These are phyloP conservation scores for Campaea margaritaria DNA, from an alignment of 2,888 invertebrate genomes.

Conservation along the genomic window DNA sequence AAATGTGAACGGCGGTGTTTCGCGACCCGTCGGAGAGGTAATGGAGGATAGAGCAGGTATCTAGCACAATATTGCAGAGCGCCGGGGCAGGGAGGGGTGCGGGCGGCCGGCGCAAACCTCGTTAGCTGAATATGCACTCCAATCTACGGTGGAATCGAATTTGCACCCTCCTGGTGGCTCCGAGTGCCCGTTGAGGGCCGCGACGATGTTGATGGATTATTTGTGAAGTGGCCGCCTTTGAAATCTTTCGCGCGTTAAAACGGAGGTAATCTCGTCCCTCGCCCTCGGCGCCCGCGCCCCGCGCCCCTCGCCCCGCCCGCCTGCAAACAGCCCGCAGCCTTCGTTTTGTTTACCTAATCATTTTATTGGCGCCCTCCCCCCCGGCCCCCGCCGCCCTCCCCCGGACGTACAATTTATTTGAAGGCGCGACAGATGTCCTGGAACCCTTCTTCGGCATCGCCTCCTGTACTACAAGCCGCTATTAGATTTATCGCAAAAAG, in stretches of 20 bases:
- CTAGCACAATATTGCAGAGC: slow-evolving; percentile 39
- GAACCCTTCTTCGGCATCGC: slow-evolving; percentile 63
- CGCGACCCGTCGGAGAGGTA: slow-evolving; percentile 11
- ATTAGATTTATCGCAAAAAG: slow-evolving; percentile 68
- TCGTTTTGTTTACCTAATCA: slow-evolving; percentile 81
- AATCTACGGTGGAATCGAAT: slow-evolving; percentile 78
- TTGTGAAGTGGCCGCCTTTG: slow-evolving; percentile 83
- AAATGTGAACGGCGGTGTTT: slow-evolving; percentile 14
- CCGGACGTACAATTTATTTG: slow-evolving; percentile 14
- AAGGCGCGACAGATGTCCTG: slow-evolving; percentile 61
- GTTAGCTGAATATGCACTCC: slow-evolving; percentile 81
- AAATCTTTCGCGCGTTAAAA: slow-evolving; percentile 84
- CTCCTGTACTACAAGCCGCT: slow-evolving; percentile 73
- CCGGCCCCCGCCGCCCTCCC: slow-evolving; percentile 15
- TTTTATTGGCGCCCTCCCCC: slow-evolving; percentile 63
- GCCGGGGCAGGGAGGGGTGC: slow-evolving; percentile 30
- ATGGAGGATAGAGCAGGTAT: slow-evolving; percentile 36
- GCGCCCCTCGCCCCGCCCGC: slow-evolving; percentile 39
- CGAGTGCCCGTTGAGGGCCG: slow-evolving; percentile 66
- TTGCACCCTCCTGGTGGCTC: slow-evolving; percentile 56
- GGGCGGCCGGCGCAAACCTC: slow-evolving; percentile 69
- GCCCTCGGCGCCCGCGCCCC: slow-evolving; percentile 34
- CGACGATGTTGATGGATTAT: slow-evolving; percentile 81
- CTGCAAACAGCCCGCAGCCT: slow-evolving; percentile 66
- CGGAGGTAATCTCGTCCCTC: slow-evolving; percentile 78